Percentiles rank a stretch among this genome's conserved stretches.
These are phyloP conservation scores for Eupeodes latifasciatus DNA, from an alignment of 2,888 invertebrate species.

Conservation along the genomic window DNA sequence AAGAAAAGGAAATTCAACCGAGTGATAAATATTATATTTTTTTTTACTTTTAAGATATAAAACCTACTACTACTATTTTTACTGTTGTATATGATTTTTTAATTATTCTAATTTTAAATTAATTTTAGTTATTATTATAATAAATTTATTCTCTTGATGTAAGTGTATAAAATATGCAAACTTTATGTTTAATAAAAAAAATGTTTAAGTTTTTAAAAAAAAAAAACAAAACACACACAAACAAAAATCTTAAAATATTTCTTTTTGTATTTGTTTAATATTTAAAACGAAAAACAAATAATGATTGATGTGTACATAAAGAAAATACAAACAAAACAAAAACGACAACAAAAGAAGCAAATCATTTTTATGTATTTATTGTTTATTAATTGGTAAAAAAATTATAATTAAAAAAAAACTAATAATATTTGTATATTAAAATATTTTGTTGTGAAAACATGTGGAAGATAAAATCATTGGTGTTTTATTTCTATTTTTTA, in stretches of 20 bases:
- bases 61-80: conserved; percentile 63
- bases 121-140: conserved; percentile 45
- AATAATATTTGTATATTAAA: conserved; percentile 67
- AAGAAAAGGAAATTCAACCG: conserved; percentile 60
- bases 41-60: conserved; percentile 65
- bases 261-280: conserved; percentile 43
- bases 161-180: conserved; percentile 63
- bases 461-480: conserved; percentile 54
- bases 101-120: conserved; percentile 41
- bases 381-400: conserved; percentile 66
- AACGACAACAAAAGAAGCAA: conserved; percentile 41
- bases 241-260: conserved; percentile 17
- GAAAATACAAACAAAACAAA: conserved; percentile 31
- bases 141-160: conserved; percentile 35
- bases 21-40: conserved; percentile 65
- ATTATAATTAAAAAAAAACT: conserved; percentile 32
- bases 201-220: conserved; percentile 60
- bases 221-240: neutral
- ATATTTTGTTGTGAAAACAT: conserved; percentile 74
- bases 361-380: conserved; percentile 72
- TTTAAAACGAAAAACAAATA: conserved; percentile 27
- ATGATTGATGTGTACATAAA: conserved; percentile 65
- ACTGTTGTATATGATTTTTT: conserved; percentile 66
- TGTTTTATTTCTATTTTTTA: conserved; percentile 28
- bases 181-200: conserved; percentile 45